Conservation (phyloP, 2,113 vertebrate genomes). For the Onychostruthus taczanowskii region DNA sequence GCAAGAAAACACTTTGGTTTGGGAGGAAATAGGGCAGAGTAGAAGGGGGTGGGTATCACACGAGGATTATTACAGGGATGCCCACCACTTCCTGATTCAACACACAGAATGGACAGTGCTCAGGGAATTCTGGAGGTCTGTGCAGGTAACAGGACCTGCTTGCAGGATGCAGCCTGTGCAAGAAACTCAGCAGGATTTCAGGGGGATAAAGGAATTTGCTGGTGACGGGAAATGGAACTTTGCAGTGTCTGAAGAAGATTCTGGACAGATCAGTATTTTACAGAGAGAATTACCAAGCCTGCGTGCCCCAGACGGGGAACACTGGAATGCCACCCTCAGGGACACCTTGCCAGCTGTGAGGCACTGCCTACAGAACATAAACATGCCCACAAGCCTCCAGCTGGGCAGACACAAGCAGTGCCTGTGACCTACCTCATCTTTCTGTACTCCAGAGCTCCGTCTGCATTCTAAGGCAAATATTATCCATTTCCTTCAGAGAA, state of each 20-base stretch:
- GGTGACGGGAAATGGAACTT: not conserved
- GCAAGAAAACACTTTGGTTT: not conserved
- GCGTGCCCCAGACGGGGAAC: not conserved
- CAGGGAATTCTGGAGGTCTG: not conserved
- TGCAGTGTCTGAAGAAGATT: not conserved
- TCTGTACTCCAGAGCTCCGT: not conserved
- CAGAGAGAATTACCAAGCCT: not conserved
- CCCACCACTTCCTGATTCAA: constrained; percentile 35
- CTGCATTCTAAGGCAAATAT: not conserved
- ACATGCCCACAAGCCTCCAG: not conserved
- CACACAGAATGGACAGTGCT: constrained; percentile 62
- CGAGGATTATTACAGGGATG: not conserved
- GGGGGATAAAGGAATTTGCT: not conserved
- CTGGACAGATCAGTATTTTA: not conserved
- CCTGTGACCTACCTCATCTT: not conserved
- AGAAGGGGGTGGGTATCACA: not conserved
- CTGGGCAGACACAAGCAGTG: not conserved
- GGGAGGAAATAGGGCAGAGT: not conserved
- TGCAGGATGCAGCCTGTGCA: not conserved
- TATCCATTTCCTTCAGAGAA: not conserved
- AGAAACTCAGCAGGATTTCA: not conserved
- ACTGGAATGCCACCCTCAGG: not conserved
- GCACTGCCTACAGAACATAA: not conserved
- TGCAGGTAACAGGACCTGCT: not conserved
- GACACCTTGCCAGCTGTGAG: not conserved